phyloP scores from a whole-genome alignment of 2,797 vertebrate genomes.

The Acipenser transmontanus region DNA sequence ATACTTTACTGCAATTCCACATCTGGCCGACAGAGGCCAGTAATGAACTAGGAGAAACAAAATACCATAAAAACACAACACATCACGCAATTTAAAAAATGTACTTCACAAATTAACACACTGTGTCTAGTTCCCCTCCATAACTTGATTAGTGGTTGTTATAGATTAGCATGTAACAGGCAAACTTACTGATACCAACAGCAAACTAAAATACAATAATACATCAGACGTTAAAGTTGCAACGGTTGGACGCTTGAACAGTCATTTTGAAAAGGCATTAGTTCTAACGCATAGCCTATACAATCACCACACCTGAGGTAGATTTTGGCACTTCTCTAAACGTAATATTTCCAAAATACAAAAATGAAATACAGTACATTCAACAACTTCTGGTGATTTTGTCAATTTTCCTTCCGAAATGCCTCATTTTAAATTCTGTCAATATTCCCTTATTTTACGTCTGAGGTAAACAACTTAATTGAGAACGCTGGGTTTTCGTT shows the following conservation, averaged over 20 bases:
- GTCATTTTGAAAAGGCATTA: background rate
- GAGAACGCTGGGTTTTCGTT: too few relatives aligned
- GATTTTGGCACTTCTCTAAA: constrained; percentile 1
- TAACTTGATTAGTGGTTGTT: background rate
- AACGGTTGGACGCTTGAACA: background rate
- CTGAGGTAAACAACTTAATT: too few relatives aligned
- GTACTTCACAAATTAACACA: background rate
- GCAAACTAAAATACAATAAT: background rate
- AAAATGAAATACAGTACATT: constrained; percentile 1
- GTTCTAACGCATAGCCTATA: background rate
- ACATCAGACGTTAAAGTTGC: background rate
- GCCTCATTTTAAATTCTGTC: too few relatives aligned
- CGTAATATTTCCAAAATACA: background rate
- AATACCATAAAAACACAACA: background rate
- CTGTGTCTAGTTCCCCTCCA: background rate
- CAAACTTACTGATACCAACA: background rate
- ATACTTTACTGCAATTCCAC: background rate
- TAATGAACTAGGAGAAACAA: background rate
- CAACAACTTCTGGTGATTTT: background rate
- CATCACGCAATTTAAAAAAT: background rate
- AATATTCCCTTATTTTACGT: too few relatives aligned
- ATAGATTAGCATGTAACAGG: background rate
- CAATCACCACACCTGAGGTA: background rate
- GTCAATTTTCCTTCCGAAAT: too few relatives aligned
- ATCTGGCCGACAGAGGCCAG: background rate